phyloP scores from a whole-genome alignment of 53 echinoderm and acorn worm genomes.

The Holothuria scabra region DNA sequence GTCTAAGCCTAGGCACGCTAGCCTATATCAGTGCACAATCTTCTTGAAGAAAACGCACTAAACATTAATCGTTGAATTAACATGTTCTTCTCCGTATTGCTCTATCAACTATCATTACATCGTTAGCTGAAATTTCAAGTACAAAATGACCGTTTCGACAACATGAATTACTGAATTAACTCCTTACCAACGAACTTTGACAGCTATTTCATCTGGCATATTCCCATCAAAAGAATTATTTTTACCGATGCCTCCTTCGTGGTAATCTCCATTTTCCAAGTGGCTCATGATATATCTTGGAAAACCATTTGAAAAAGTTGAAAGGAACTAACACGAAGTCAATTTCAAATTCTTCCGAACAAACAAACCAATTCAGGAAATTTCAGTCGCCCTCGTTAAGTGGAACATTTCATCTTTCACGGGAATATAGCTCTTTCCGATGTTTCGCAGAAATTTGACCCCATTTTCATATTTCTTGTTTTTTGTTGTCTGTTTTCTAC shows the following conservation, averaged over 20 bases:
- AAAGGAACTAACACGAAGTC: conserved; percentile 5
- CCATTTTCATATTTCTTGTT: conserved; percentile 45
- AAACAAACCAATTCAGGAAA: conserved; percentile 35
- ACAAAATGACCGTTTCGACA: not conserved
- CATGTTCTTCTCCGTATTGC: not conserved
- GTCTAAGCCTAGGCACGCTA: too few species aligned
- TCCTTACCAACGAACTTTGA: conserved; percentile 47
- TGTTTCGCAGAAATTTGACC: conserved; percentile 47
- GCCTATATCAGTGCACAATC: too few species aligned
- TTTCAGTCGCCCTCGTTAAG: conserved; percentile 37
- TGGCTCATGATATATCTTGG: conserved; percentile 53
- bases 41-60: too few species aligned
- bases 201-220: conserved; percentile 41
- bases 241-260: conserved; percentile 30
- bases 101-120: not conserved
- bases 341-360: conserved; percentile 27
- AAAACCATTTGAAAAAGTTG: conserved; percentile 51
- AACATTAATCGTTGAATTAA: not conserved
- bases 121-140: not conserved
- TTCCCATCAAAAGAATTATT: conserved; percentile 26
- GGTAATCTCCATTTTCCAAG: conserved; percentile 52
- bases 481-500: conserved; percentile 49
- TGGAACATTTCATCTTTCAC: conserved; percentile 22
- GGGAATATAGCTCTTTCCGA: conserved; percentile 30
- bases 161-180: not conserved